Base-by-base conservation (phyloP, 23 tunicate genomes). In the Ciona savignyi region DNA sequence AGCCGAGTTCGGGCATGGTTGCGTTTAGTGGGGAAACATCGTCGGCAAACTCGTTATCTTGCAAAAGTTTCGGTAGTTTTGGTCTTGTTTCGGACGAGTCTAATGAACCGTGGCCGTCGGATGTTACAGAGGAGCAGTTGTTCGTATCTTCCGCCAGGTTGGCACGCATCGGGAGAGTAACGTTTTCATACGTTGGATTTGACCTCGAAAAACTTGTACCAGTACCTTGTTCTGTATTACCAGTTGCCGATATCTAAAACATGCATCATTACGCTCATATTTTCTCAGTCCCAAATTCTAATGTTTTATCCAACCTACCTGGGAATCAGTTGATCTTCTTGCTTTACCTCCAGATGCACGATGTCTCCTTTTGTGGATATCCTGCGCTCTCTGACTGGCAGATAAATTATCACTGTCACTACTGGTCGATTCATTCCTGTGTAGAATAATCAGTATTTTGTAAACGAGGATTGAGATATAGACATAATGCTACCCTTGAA, bases 11-110 rank as follows among this genome's bases (percentile, higher is more conserved):
- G 0, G 81, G 89, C 78, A 70, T 63, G 23, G 82, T 64, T 33
- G 82, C 51, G 73, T 77, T 77, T 23, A 27, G 70, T 29, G 34
- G 56, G 3, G 29, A n/a, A 20, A 70, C 60, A 24, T 71, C 63
- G 6, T 26, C 32, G 22, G 32, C 62, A 4, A 3, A 4, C 2
- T 73, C 48, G 20, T 32, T 27, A 11, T 64, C 81, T 1, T 30
- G 75, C 29, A 31, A 56, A n/a, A 84, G 29, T 35, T 88, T 80
- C 1, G 90, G 74, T 69, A 30, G 83, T 34, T 91, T 91, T 0
- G 97, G 97, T 62, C 79, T 85, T 9, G 90, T 65, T 67, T 91
- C 97, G 70, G 84, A 66, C 29, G 91, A 84, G 29, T 91, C 97
- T 2, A 91, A 71, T 23, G 97, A 91, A 1, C 80, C 80, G 32